Percentiles rank a stretch among this genome's conserved stretches.
Conservation (phyloP, 2,797 vertebrate genomes). For the Leptodactylus fallax region DNA sequence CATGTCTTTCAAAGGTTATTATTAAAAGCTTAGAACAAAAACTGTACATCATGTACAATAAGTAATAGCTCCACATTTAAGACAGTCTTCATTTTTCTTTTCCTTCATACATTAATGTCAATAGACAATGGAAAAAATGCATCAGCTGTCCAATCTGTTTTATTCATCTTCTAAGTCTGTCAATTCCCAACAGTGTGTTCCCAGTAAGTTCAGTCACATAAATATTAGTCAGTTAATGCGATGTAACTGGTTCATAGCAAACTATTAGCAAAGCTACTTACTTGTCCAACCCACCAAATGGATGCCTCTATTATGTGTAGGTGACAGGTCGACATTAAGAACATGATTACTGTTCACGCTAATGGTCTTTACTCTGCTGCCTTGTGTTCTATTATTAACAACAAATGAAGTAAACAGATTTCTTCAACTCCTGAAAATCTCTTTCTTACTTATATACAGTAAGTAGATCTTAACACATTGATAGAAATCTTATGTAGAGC, state of each 20-base stretch:
- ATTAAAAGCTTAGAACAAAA: background rate
- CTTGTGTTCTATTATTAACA: slow-evolving; percentile 19
- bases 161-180: slow-evolving; percentile 8
- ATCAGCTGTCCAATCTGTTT: background rate
- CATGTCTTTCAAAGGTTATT: background rate
- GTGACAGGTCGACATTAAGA: slow-evolving; percentile 10
- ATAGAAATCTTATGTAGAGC: background rate
- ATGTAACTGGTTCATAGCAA: background rate
- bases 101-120: background rate
- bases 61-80: background rate
- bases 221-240: background rate
- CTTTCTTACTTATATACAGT: background rate
- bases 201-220: background rate
- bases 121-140: background rate
- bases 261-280: slow-evolving; percentile 17
- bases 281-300: background rate
- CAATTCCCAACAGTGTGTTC: slow-evolving; percentile 5
- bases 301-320: slow-evolving; percentile 15
- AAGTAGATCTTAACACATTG: background rate
- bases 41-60: background rate
- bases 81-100: background rate
- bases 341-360: background rate
- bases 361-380: background rate
- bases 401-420: slow-evolving; percentile 12
- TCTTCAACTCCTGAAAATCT: background rate